phyloP scores from a whole-genome alignment of 1,140 invertebrate genomes.

The Heliconius hermathena region DNA sequence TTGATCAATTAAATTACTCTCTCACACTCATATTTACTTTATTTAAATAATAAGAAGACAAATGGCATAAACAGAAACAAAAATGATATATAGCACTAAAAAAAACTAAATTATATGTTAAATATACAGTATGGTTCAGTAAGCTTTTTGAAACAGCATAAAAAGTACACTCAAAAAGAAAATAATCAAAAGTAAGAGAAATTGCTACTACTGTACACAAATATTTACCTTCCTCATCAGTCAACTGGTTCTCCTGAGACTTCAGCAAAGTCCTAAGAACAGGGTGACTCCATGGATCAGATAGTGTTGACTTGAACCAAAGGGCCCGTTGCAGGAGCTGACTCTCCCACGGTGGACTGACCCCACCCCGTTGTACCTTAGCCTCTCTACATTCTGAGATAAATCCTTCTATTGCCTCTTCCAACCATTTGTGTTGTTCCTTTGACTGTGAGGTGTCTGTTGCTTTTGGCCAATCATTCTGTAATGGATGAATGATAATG shows the following conservation, averaged over 20 bases:
- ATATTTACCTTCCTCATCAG: constrained; percentile 58
- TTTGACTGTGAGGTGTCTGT: constrained; percentile 17
- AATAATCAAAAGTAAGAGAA: background rate
- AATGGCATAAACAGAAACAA: too few relatives aligned
- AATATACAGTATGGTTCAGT: too few relatives aligned
- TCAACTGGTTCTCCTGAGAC: constrained; percentile 44
- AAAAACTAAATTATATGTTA: too few relatives aligned
- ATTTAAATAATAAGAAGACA: too few relatives aligned
- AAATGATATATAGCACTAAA: too few relatives aligned
- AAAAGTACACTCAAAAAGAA: too few relatives aligned
- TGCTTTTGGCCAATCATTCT: constrained; percentile 69
- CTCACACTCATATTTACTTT: too few relatives aligned
- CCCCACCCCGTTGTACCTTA: constrained; percentile 38
- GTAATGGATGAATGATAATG: constrained; percentile 22
- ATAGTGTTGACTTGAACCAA: constrained; percentile 58
- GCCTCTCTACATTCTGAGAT: constrained; percentile 49
- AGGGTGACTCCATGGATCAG: constrained; percentile 73
- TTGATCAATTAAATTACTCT: too few relatives aligned
- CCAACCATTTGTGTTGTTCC: constrained; percentile 55
- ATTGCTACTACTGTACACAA: too few relatives aligned
- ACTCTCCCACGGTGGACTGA: constrained; percentile 53
- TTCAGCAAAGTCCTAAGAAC: constrained; percentile 67
- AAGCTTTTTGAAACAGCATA: too few relatives aligned
- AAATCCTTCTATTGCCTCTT: constrained; percentile 58
- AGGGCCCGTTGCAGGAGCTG: constrained; percentile 52